Percentiles rank a stretch among this genome's conserved stretches.
Conservation (phyloP, 2,888 invertebrate genomes). For the Hirtodrosophila trivittata region DNA sequence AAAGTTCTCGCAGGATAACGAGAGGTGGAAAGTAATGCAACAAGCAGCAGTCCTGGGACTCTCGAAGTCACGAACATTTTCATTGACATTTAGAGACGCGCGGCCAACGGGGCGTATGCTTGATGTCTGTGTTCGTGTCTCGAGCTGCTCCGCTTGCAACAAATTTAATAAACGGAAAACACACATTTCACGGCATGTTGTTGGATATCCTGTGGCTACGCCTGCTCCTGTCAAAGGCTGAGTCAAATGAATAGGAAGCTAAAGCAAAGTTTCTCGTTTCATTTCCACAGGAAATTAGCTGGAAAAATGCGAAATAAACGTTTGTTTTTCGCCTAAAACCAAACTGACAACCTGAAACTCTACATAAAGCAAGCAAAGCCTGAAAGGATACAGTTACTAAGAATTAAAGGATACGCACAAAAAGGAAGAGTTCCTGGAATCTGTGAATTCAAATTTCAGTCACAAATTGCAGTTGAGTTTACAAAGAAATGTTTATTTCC, state of each 20-base stretch:
- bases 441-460: too few species aligned
- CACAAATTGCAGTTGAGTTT: too few species aligned
- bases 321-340: too few species aligned
- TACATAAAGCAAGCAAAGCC: too few species aligned
- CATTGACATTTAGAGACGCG: conserved; percentile 8
- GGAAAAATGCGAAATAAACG: too few species aligned
- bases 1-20: conserved; percentile 60
- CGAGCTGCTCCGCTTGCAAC: too few species aligned
- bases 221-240: too few species aligned
- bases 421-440: too few species aligned
- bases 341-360: too few species aligned
- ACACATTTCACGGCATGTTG: conserved; percentile 50
- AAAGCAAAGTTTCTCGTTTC: conserved; percentile 25
- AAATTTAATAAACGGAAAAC: conserved; percentile 66
- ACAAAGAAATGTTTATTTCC: too few species aligned
- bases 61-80: conserved; percentile 2
- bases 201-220: conserved; percentile 51
- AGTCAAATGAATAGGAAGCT: conserved; percentile 31
- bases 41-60: conserved; percentile 1
- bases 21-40: conserved; percentile 17
- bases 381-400: too few species aligned
- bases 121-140: conserved; percentile 15
- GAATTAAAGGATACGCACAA: too few species aligned
- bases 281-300: conserved; percentile 4
- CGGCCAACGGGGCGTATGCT: conserved; percentile 36